Evolutionary conservation across 1,140 invertebrate species (phyloP).

Genomic region (Philopotamus ludificatus): DNA sequence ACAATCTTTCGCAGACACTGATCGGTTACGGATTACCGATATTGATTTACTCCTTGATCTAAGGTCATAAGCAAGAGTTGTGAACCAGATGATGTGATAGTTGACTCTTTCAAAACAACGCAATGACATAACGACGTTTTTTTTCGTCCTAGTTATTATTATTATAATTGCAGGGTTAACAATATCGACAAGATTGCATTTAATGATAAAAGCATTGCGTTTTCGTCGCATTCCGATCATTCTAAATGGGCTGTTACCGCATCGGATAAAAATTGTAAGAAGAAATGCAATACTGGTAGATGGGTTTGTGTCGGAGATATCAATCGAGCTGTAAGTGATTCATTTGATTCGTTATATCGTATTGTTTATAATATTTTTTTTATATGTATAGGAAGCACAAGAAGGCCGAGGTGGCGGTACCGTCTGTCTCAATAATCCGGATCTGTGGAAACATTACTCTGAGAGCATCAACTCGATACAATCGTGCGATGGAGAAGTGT

Average conservation of each 20-base stretch:
- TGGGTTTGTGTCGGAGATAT: constrained; percentile 93
- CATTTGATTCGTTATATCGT: background rate
- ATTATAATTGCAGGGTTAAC: constrained; percentile 61
- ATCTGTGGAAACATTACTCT: constrained; percentile 53
- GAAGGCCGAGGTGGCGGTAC: constrained; percentile 77
- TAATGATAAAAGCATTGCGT: constrained; percentile 58
- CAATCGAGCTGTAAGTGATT: constrained; percentile 76
- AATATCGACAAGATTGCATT: constrained; percentile 67
- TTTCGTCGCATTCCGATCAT: constrained; percentile 79
- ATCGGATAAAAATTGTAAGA: constrained; percentile 47
- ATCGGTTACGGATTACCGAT: too few species aligned
- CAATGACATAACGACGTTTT: too few species aligned
- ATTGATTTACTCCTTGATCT: too few species aligned
- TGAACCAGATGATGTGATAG: too few species aligned
- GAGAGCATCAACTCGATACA: constrained; percentile 42
- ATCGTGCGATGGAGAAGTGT: constrained; percentile 24
- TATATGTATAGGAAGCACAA: constrained; percentile 65
- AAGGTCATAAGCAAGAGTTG: too few species aligned
- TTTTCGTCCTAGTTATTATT: too few species aligned
- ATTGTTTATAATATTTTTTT: constrained; percentile 12
- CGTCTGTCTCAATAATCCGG: constrained; percentile 62
- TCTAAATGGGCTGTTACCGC: constrained; percentile 86
- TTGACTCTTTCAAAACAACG: too few species aligned
- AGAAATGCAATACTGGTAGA: constrained; percentile 51
- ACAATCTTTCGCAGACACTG: too few species aligned